phyloP scores from a whole-genome alignment of 1,140 invertebrate genomes.

The Listronotus oregonensis region DNA sequence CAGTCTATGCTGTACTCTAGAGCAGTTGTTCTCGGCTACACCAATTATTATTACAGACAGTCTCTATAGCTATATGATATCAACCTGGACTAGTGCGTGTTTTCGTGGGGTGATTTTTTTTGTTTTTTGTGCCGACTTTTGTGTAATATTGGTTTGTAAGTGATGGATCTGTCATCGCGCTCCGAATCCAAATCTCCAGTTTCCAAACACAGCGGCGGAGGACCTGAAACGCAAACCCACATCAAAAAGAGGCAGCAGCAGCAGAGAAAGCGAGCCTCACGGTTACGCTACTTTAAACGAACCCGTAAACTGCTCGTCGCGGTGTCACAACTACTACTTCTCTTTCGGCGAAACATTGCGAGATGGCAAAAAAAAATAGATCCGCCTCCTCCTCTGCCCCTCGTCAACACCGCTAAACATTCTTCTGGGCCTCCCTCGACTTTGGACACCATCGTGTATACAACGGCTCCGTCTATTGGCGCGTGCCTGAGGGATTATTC shows the following conservation, averaged over 20 bases:
- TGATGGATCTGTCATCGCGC: slow-evolving; percentile 1
- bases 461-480: background rate
- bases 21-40: no score
- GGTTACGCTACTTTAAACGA: slow-evolving; percentile 1
- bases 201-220: slow-evolving; percentile 1
- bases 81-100: background rate
- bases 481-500: background rate
- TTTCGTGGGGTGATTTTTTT: slow-evolving; percentile 1
- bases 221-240: background rate
- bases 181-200: background rate
- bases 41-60: no score
- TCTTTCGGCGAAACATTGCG: background rate
- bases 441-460: background rate
- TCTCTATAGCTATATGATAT: no score
- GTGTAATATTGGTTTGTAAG: background rate
- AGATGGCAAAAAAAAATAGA: slow-evolving; percentile 1
- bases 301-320: background rate
- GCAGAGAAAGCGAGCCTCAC: background rate
- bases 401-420: background rate
- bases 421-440: background rate
- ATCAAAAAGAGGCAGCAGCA: background rate
- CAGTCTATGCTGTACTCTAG: no score
- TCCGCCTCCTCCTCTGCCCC: slow-evolving; percentile 1
- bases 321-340: slow-evolving; percentile 1
- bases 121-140: background rate